Evolutionary conservation across 2,888 invertebrate species (phyloP), one percentile per base, ranked within the genome.

Genomic region (Sarcophaga carnaria): DNA sequence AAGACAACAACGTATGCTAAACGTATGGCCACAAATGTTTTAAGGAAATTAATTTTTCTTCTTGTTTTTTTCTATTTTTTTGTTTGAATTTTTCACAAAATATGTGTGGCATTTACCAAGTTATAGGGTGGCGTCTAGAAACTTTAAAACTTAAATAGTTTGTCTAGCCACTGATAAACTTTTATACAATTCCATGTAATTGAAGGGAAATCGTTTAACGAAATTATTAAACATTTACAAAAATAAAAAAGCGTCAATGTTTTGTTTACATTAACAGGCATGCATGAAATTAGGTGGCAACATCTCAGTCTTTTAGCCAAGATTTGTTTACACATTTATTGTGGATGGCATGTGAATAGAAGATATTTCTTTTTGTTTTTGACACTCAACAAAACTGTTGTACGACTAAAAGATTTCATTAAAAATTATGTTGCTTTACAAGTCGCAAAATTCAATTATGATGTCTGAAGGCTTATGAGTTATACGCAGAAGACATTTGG

Each of bases 11-110:
- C 71, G 75, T 70, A 62, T 79, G 76, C 47, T 47, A 72, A 67
- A 75, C 81, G 81, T 84, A 87, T 87, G 87, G 83, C 70, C 62
- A 59, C 87, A 59, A 66, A 83, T 86, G 83, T 79, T 82, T 54
- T 54, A 54, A 81, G 71, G 76, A 82, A 87, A 79, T 79, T 78
- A 81, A 74, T 75, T 75, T 78, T 63, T 54, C 14, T 12, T 67
- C 37, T 45, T 37, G 4, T 47, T 76, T 63, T 45, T 78, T 22
- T 62, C 49, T 59, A 69, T 60, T 20, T 47, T 63, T 72, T 85
- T 81, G 20, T 60, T 64, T 17, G 25, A 76, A 76, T 67, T 67
- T 63, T 76, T 71, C 17, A 54, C 25, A 54, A 54, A 54, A 54
- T 70, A 54, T 76, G 60, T 85, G 76, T 80, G 84, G 84, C 71